Base-by-base conservation (phyloP, 1,140 invertebrate genomes). In the Glomeris maerens region DNA sequence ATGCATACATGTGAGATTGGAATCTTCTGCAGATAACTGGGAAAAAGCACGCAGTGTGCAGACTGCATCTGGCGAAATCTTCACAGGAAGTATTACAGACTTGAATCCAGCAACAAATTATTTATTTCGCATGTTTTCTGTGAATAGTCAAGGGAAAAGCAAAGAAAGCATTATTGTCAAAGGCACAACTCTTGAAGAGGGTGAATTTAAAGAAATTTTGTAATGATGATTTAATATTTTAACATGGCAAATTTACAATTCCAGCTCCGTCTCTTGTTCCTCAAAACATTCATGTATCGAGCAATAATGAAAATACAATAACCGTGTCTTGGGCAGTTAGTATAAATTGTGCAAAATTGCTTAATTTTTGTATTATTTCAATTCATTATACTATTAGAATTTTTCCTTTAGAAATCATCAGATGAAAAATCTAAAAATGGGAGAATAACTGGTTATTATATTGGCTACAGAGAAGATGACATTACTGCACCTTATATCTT, bases 401-500 rank as follows among this genome's bases (percentile, higher is more conserved):
- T 27, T 7, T 25, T 46, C 4, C 27, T 81, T 50, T 97, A 91
- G 91, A 93, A 93, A 68, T 84, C 88, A 57, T 88, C 90, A 50
- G 72, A 79, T 57, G 77, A 81, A 44, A 81, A 87, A 54, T 80
- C 87, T 59, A 92, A 87, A 87, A 93, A 94, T 60, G 89, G 89
- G 23, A 84, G 90, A 69, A 85, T 94, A 58, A 74, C 83, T 56
- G 86, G 86, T 52, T 90, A 90, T 64, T 5, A 49, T n/a, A 41
- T 49, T 49, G 47, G 47, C 7, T 49, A 42, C 28, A 40, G 42
- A 49, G 20, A 39, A 20, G 22, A 7, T 41, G 36, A 25, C 23
- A 10, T 25, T 41, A 5, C 7, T 3, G 20, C 39, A 14, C 3
- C 2, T 4, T 41, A 5, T 26, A 26, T 14, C 2, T 49, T 42